Base-by-base conservation (phyloP, 2,113 vertebrate genomes). In the Grus americana region DNA sequence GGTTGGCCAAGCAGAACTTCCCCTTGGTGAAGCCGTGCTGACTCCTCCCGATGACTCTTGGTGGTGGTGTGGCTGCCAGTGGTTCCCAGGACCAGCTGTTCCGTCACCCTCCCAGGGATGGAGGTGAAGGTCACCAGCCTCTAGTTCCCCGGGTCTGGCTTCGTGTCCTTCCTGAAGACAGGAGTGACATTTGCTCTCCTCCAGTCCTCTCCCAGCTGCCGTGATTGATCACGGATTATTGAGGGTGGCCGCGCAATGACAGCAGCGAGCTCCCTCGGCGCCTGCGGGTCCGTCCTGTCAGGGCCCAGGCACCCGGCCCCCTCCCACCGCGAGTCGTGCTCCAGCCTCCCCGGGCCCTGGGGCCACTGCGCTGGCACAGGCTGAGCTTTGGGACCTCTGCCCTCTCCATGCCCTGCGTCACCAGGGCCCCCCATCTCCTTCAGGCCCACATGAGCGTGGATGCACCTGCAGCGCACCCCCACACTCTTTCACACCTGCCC, bases 261-360 rank as follows among this genome's bases (percentile, higher is more conserved):
- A 24, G 52, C 34, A 44, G 22, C 36, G 46, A 13, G 61, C 38
- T 67, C 27, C 44, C 18, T 50, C 32, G 13, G 36, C 32, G 12
- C 16, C 10, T 1, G 0, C 0, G 0, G 44, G 36, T 44, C 36
- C 44, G 16, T 27, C 34, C 32, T 21, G 10, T 5, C 16, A 32
- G 17, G 44, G 63, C 14, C 29, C 38, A 8, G 18, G 21, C 46
- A 6, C 10, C 34, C 3, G 10, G 7, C 57, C 36, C 44, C 49
- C n/a, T 30, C 14, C n/a, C 20, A n/a, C 42, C 66, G 9, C 23
- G 47, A 57, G 1, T 15, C 0, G 5, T 14, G 42, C 67, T n/a
- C 49, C 76, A 30, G 50, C 30, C 30, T 38, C 40, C 5, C 19
- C 3, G 2, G 18, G 40, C 65, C 15, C 40, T 18, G 34, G 11